phyloP scores from a whole-genome alignment of 2,888 invertebrate species.

The Drosophila neoperkinsi region DNA sequence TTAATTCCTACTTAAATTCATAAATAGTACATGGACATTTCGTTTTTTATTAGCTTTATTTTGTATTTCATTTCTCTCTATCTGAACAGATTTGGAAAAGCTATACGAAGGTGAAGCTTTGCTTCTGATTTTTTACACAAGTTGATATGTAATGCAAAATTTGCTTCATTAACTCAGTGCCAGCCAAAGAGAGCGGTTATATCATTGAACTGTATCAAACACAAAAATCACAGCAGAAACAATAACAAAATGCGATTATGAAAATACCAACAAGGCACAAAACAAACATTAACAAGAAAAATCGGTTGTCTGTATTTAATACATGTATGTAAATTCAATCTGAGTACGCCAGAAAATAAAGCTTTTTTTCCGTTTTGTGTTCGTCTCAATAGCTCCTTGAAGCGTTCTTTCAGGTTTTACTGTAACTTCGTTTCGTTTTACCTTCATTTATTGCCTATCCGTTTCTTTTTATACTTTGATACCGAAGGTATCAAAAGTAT shows the following conservation, averaged over 20 bases:
- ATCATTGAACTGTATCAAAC: conserved; percentile 76
- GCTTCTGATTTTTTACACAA: conserved; percentile 10
- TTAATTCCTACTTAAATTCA: neutral
- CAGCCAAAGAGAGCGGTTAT: conserved; percentile 37
- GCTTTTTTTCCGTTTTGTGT: too few species aligned
- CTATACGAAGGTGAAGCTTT: conserved; percentile 35
- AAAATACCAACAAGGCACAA: conserved; percentile 43
- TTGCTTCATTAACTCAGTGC: conserved; percentile 19
- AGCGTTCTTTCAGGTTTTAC: too few species aligned
- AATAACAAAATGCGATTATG: conserved; percentile 41
- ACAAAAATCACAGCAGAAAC: conserved; percentile 42
- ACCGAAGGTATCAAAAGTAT: too few species aligned
- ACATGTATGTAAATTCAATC: neutral
- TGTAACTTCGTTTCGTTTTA: neutral
- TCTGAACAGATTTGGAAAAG: neutral
- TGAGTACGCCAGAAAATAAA: conserved; percentile 17
- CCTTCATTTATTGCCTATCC: conserved; percentile 2
- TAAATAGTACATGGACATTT: neutral
- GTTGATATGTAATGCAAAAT: conserved; percentile 38
- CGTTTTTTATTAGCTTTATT: conserved; percentile 2
- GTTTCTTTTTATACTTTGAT: neutral
- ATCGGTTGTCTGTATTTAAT: conserved; percentile 38
- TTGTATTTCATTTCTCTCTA: neutral
- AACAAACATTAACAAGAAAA: conserved; percentile 38
- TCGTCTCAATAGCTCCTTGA: too few species aligned